Conservation (phyloP, 2,888 invertebrate species). For the Conomelus anceps region DNA sequence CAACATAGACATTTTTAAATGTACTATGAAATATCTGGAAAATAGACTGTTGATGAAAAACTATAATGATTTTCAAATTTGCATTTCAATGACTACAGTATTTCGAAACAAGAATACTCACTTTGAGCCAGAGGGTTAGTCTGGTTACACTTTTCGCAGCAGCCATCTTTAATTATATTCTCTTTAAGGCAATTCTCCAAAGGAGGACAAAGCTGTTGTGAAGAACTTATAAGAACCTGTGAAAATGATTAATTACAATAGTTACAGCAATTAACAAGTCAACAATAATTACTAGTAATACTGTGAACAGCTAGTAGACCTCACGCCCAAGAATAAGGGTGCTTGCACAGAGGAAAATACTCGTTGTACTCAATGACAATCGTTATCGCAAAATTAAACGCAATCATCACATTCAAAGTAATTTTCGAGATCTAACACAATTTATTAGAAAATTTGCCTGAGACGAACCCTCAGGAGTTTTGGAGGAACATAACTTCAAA, state of each 20-base stretch:
- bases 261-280: not conserved
- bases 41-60: not conserved
- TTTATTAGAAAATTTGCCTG: no score
- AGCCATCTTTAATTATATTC: slow-evolving; percentile 53
- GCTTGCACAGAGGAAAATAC: no score
- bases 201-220: slow-evolving; percentile 55
- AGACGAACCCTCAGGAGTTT: no score
- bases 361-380: no score
- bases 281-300: not conserved
- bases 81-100: not conserved
- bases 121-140: slow-evolving; percentile 45
- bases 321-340: no score
- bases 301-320: no score
- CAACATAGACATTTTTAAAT: no score
- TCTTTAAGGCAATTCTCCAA: slow-evolving; percentile 52
- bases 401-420: no score
- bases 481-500: no score
- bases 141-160: slow-evolving; percentile 59
- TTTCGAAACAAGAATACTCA: slow-evolving; percentile 36
- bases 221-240: slow-evolving; percentile 50
- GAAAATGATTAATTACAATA: slow-evolving; percentile 1
- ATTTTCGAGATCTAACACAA: no score
- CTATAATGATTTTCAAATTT: not conserved
- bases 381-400: no score
- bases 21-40: not conserved